Conservation (phyloP, 2,888 invertebrate species). For the Pandemis corylana region DNA sequence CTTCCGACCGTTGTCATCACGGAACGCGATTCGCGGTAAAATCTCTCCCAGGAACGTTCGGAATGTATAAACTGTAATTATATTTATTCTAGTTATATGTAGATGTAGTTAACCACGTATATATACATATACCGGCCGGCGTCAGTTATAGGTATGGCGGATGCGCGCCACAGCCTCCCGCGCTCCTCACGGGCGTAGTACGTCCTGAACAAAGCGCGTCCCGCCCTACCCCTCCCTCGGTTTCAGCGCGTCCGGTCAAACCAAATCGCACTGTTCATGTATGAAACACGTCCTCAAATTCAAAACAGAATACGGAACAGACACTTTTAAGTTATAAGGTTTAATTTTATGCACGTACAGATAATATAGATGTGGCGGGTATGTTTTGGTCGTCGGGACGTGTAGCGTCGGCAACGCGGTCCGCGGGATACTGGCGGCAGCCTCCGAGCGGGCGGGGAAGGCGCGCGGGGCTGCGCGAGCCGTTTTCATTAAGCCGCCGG, state of each 20-base stretch:
- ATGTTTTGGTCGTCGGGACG: constrained; percentile 50
- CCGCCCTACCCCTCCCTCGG: constrained; percentile 70
- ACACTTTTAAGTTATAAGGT: constrained; percentile 56
- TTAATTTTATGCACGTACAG: constrained; percentile 60
- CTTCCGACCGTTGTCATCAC: constrained; percentile 32
- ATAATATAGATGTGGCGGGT: constrained; percentile 47
- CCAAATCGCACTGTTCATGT: constrained; percentile 57
- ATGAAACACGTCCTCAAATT: constrained; percentile 69
- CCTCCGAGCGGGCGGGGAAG: constrained; percentile 61
- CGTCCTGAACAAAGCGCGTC: constrained; percentile 75
- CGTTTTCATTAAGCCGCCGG: constrained; percentile 70
- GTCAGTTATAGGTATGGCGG: constrained; percentile 59
- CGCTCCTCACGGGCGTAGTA: constrained; percentile 70
- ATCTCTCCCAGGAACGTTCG: constrained; percentile 9
- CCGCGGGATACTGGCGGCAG: constrained; percentile 81
- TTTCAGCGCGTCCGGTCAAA: constrained; percentile 59
- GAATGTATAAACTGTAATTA: constrained; percentile 13
- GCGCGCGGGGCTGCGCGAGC: constrained; percentile 79
- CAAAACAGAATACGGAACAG: constrained; percentile 50
- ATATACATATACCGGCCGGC: constrained; percentile 40
- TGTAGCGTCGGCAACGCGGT: constrained; percentile 72
- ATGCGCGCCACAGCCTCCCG: constrained; percentile 78
- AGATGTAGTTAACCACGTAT: constrained; percentile 7
- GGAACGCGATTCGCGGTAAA: constrained; percentile 36
- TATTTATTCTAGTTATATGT: constrained; percentile 23